Evolutionary conservation across 92 coral and sea anemone genomes (phyloP), one percentile per base, ranked within the genome.

Genomic region (Epizoanthus scotinus): DNA sequence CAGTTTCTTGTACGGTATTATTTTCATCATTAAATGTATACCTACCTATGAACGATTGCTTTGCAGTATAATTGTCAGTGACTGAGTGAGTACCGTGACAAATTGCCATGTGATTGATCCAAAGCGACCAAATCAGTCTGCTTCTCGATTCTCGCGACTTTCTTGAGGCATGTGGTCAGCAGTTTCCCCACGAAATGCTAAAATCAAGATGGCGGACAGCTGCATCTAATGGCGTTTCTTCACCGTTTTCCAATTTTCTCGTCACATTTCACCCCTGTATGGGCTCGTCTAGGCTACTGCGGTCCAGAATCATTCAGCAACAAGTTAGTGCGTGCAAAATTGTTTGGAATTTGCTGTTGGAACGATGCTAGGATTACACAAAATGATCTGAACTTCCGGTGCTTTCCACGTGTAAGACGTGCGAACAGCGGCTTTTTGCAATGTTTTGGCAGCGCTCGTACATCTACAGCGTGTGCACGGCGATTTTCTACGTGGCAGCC

Each of bases 151-250:
- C 27, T 29, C 67, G 15, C 10, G 36, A 62, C 67, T 22, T 73
- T 25, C 44, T 31, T 18, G 53, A 62, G 53, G 50, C 21, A 64
- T 14, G 8, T 29, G 67, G 59, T 63, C 87, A 84, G 87, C 68
- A 63, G 83, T 50, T 14, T 34, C 26, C 49, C 50, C 66, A 50
- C 58, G 63, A 60, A 60, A 17, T 26, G 22, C 22, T 2, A 38
- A 36, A 60, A 52, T 15, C 81, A 79, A 85, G 31, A 85, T 85
- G 89, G 89, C 85, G 85, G 89, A 68, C 14, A 9, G 52, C 52
- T 44, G 14, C n/a, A 25, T 8, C 14, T 40, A 20, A 68, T 68
- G 73, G 73, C 56, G 55, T 42, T 68, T 67, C 18, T 38, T 47
- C 52, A 47, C 20, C 9, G 8, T 36, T 22, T 53, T 68, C 56